These are phyloP conservation scores for Conus canariensis DNA, from an alignment of 2,888 invertebrate genomes.

Conservation along the genomic window DNA sequence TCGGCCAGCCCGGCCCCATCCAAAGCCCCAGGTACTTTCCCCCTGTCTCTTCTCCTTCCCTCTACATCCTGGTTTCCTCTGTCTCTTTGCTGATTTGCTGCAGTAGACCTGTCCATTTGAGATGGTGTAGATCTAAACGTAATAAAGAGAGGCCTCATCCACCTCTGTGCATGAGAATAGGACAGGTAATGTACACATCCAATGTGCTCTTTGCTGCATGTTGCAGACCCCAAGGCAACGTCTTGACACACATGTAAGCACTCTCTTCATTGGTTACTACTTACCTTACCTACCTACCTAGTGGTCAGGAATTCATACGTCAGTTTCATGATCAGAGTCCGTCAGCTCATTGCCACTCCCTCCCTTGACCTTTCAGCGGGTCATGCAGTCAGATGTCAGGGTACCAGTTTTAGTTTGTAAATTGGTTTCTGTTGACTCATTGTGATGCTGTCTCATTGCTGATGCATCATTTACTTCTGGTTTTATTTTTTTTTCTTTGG, in stretches of 20 bases:
- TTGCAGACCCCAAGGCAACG: constrained; percentile 28
- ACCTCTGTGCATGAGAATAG: not conserved
- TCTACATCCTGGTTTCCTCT: not conserved
- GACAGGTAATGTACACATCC: constrained; percentile 21
- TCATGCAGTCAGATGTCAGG: not conserved
- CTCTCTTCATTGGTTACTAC: not conserved
- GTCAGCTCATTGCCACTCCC: not conserved
- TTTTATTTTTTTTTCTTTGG: not conserved
- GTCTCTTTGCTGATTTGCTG: not conserved
- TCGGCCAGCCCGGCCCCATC: not conserved
- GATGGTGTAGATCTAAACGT: not conserved
- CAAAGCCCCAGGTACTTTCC: constrained; percentile 1
- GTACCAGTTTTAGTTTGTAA: not conserved
- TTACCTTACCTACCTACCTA: not conserved
- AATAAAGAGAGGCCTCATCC: not conserved
- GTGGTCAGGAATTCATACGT: not conserved
- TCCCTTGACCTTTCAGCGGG: not conserved
- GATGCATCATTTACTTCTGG: not conserved
- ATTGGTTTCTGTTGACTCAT: not conserved
- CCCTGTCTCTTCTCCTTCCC: not conserved
- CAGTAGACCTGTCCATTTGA: not conserved
- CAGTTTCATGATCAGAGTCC: not conserved
- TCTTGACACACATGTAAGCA: constrained; percentile 37
- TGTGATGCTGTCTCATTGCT: not conserved
- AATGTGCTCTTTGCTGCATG: constrained; percentile 17